phyloP scores from a whole-genome alignment of 2,113 vertebrate species.

The Actenoides hombroni region DNA sequence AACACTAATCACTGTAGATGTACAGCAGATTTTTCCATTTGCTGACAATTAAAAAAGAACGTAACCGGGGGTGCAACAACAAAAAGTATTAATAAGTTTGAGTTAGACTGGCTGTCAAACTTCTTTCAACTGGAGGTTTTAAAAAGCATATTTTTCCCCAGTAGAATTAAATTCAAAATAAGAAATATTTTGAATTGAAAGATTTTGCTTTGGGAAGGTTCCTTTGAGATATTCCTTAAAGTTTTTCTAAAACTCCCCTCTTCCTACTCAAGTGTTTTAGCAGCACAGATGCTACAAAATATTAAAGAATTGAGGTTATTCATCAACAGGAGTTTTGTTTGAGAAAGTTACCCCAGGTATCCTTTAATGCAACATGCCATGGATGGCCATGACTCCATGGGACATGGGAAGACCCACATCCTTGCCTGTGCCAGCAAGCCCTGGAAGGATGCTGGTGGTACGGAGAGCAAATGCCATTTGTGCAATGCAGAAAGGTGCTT shows the following conservation, averaged over 20 bases:
- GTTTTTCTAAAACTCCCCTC: background rate
- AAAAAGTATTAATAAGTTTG: background rate
- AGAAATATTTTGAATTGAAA: background rate
- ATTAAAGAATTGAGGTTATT: background rate
- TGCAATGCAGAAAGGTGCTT: too few relatives aligned
- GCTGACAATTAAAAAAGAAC: background rate
- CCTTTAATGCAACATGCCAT: rapidly evolving
- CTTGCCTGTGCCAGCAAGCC: background rate
- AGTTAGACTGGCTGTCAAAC: background rate
- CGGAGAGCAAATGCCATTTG: background rate
- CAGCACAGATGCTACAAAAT: background rate
- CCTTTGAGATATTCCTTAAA: background rate
- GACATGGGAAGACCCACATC: rapidly evolving
- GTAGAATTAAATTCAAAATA: background rate
- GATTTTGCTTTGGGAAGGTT: background rate
- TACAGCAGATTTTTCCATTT: background rate
- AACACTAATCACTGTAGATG: background rate
- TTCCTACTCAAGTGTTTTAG: too few relatives aligned
- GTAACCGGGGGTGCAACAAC: rapidly evolving
- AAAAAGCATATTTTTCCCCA: background rate
- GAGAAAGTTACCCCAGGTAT: background rate
- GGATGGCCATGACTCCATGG: background rate
- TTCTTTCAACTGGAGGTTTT: background rate
- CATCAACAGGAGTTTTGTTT: background rate
- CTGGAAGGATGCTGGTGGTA: background rate